Evolutionary conservation across 2,888 invertebrate genomes (phyloP).

Genomic region (Candidula unifasciata): DNA sequence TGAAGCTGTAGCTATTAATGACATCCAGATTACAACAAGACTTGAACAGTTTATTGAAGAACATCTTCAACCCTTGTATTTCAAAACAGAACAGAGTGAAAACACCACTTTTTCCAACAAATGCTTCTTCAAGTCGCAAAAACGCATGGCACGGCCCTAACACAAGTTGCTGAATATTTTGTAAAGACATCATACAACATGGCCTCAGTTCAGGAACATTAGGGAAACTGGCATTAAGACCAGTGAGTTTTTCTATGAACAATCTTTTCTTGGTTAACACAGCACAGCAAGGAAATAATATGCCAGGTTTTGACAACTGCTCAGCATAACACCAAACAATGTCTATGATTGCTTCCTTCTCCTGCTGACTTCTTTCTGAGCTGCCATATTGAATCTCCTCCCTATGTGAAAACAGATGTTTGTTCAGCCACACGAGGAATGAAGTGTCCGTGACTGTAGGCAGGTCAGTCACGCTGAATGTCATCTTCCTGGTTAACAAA

Average conservation of each 20-base stretch:
- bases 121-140: slow-evolving; percentile 74
- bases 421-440: slow-evolving; percentile 65
- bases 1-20: slow-evolving; percentile 56
- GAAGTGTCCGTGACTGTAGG: slow-evolving; percentile 58
- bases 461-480: slow-evolving; percentile 54
- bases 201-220: slow-evolving; percentile 71
- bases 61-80: slow-evolving; percentile 65
- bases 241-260: slow-evolving; percentile 65
- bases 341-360: slow-evolving; percentile 53
- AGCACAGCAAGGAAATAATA: slow-evolving; percentile 68
- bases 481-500: slow-evolving; percentile 34
- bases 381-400: neutral
- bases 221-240: slow-evolving; percentile 59
- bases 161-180: slow-evolving; percentile 73
- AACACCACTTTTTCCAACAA: slow-evolving; percentile 72
- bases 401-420: slow-evolving; percentile 58
- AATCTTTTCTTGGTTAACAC: slow-evolving; percentile 67
- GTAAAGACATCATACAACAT: slow-evolving; percentile 70
- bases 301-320: slow-evolving; percentile 63
- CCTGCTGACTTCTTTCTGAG: neutral
- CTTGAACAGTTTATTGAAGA: slow-evolving; percentile 60
- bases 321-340: slow-evolving; percentile 73
- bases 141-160: slow-evolving; percentile 71
- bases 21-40: slow-evolving; percentile 56
- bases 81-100: slow-evolving; percentile 70